Base-by-base conservation (phyloP, 2,797 vertebrate species). In the Gephyroberyx darwinii region DNA sequence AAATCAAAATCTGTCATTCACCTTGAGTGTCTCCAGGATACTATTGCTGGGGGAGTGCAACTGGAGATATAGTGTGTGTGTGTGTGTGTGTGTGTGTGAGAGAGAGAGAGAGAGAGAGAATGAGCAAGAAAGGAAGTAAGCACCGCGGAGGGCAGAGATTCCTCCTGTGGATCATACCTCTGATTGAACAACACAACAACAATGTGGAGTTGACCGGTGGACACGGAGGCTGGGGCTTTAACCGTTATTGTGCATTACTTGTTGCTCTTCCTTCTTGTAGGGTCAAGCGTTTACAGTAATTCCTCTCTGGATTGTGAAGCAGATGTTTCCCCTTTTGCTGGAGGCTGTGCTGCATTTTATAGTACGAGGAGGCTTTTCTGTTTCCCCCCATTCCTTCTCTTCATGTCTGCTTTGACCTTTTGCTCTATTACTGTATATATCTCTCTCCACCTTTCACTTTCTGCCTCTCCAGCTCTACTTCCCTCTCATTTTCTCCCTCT, bases 1-100 rank as follows among this genome's bases (percentile, higher is more conserved):
- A 82, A 84, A 83, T 86, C 70, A 56, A 79, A 87, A 85, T 75
- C 37, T 77, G 71, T 71, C 79, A 43, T 73, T 84, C 61, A 35
- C 60, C 55, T 10, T 8, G 19, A 71, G 33, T 41, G 50, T 80
- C 52, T 84, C 69, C 71, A 62, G 69, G 59, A 80, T 50, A 8
- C 17, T 53, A 37, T 59, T 68, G 62, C 66, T 33, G 41, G 33
- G 58, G 81, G 61, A 57, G 22, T 58, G 65, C 9, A 81, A 50
- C 13, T 39, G 39, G 56, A 74, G 37, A 50, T 56, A 60, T 56
- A 60, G 41, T 39, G 39, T 41, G 26, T 65, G 35, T 43, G 41
- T 58, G 35, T 64, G 47, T 50, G 55, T 50, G n/a, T 47, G 47
- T 35, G 33, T 5, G 33, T 26, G 19, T 31, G 14, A 5, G 19